These are phyloP conservation scores for Apotomis turbidana DNA, from an alignment of 2,888 invertebrate species.

Conservation along the genomic window DNA sequence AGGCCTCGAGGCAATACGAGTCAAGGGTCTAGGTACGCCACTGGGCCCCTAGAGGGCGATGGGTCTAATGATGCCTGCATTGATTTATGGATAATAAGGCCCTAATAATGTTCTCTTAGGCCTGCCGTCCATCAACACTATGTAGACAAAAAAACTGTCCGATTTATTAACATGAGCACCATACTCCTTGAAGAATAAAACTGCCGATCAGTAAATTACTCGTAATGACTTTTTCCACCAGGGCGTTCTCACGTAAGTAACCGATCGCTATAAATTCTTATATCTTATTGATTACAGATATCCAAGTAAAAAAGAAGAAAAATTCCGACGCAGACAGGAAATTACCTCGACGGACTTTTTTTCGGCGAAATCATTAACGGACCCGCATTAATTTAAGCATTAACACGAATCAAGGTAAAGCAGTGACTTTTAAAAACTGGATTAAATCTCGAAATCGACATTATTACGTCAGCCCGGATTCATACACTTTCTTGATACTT, in stretches of 20 bases:
- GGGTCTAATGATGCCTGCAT: too few relatives aligned
- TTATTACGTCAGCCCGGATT: constrained; percentile 27
- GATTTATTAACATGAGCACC: too few relatives aligned
- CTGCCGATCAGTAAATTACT: too few relatives aligned
- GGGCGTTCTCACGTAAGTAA: not conserved
- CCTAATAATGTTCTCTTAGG: too few relatives aligned
- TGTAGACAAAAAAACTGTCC: too few relatives aligned
- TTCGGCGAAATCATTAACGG: constrained; percentile 29
- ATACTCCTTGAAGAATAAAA: too few relatives aligned
- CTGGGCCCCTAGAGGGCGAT: too few relatives aligned
- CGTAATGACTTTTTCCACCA: too few relatives aligned
- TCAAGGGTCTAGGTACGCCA: too few relatives aligned
- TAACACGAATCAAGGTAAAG: constrained; percentile 31
- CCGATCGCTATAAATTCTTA: not conserved
- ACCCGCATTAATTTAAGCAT: constrained; percentile 17
- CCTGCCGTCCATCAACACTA: too few relatives aligned
- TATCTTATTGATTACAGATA: not conserved
- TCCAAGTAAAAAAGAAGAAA: constrained; percentile 13
- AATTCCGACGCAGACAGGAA: constrained; percentile 22
- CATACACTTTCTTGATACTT: constrained; percentile 29
- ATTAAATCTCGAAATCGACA: constrained; percentile 21
- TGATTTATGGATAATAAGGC: too few relatives aligned
- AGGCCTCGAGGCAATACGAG: too few relatives aligned
- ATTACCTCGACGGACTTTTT: constrained; percentile 8
- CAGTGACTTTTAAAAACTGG: constrained; percentile 37